Evolutionary conservation across 1,140 invertebrate species (phyloP), one percentile per base, ranked within the genome.

Genomic region (Antheraea mylitta): DNA sequence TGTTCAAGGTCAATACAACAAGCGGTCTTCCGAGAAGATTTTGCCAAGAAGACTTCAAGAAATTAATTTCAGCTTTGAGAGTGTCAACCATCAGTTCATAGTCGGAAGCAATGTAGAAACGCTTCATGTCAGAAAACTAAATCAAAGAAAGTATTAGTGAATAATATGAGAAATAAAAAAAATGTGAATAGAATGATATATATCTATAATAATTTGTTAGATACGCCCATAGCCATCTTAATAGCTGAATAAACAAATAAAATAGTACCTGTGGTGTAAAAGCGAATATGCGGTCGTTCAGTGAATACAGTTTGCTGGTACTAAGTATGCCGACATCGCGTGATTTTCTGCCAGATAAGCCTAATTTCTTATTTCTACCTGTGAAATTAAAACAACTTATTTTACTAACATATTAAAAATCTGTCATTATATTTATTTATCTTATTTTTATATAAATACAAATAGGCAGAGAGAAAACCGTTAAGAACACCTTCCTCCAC

Each of bases 241-340:
- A 36, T 67, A 19, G 22, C 22, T 68, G 37, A 37, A 64, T 18
- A 53, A 64, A 18, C 13, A 18, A 37, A 36, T 9, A 18, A 10
- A 1, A 59, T 62, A n/a, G 69, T 94, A 99, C 98, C 96, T 99
- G 98, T 58, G 99, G 99, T 10, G 98, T 99, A 89, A 99, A 99
- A 3, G 98, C 98, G 92, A 99, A 98, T 77, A 99, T 98, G 84
- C 97, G 95, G 91, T 99, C 98, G 78, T 99, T 97, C 18, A 99
- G 93, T 11, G 97, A 97, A 90, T 99, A 99, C 45, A 99, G 92
- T 94, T 99, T 99, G 91, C 98, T 99, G n/a, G 99, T 99, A 85
- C 98, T 98, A 7, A 99, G 93, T 73, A 99, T 97, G 75, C 99
- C 99, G 58, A 99, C 98, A 86, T 99, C 98, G 71, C 97, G 94